These are phyloP conservation scores for Dolichotis patagonum DNA, from an alignment of 2,113 vertebrate genomes.

Conservation along the genomic window DNA sequence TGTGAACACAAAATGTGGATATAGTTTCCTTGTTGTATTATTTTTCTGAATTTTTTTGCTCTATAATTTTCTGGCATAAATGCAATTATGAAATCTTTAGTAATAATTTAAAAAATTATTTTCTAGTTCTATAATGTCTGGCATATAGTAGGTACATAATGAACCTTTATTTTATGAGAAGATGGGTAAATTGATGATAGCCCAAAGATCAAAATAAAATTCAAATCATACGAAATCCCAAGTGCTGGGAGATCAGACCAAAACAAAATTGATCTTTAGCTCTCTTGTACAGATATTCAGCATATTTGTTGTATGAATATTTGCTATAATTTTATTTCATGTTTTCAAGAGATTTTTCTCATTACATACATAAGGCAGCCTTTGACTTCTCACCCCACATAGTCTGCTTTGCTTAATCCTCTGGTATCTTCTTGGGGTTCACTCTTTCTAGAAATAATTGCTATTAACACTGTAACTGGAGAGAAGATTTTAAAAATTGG, in stretches of 20 bases:
- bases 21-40: background rate
- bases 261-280: background rate
- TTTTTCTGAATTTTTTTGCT: background rate
- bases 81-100: background rate
- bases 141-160: background rate
- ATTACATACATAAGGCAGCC: background rate
- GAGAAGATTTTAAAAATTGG: background rate
- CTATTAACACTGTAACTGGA: background rate
- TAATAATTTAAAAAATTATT: background rate
- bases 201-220: background rate
- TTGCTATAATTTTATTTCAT: background rate
- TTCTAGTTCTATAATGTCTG: background rate
- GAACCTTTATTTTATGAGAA: background rate
- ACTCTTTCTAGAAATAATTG: background rate
- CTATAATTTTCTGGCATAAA: background rate
- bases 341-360: conserved; percentile 45
- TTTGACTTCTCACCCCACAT: background rate
- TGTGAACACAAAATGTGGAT: background rate
- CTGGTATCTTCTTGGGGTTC: background rate
- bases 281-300: background rate
- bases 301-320: background rate
- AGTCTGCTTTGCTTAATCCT: background rate
- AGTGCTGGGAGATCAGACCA: background rate
- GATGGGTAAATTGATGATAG: background rate
- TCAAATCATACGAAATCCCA: background rate